Evolutionary conservation across 2,113 vertebrate genomes (phyloP), one percentile per base, ranked within the genome.

Genomic region (Leiothrix lutea): DNA sequence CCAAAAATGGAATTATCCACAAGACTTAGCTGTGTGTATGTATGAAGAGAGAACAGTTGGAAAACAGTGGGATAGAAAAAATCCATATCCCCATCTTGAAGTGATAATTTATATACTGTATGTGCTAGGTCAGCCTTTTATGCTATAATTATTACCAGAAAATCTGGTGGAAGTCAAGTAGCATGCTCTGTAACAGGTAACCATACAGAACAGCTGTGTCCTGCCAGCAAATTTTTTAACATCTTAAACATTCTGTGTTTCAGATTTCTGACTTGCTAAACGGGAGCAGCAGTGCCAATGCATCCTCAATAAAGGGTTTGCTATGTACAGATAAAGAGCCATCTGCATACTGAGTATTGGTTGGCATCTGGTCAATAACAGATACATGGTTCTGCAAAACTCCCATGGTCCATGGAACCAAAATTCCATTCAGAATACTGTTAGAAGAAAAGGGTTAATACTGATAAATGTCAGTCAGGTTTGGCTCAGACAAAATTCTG

Each of bases 11-110:
- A 89, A 86, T 47, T 79, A 60, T n/a, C 19, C 36, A 36, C 26
- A 53, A 78, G 57, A 87, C 5, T 16, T 28, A 56, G 24, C 16
- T n/a, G 20, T 42, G 11, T 50, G 11, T 44, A 29, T n/a, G 24
- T 28, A 64, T 11, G 33, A 75, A 81, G 56, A 50, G 4, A 78
- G 60, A 82, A 65, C 28, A 67, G 66, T 4, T 72, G 58, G 62
- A 85, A 85, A 91, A 86, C 61, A 93, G 81, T 73, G 58, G 64
- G 42, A 86, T 12, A 86, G 54, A 77, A 94, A 92, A 88, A 90
- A 58, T 80, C 82, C 31, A 4, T 95, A 88, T 73, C 45, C 51
- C 62, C 58, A 88, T 65, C 42, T 83, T 60, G 28, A 80, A 90
- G 64, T 74, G 69, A 78, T 71, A 90, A 74, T 92, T 80, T 92